Base-by-base conservation (phyloP, 2,888 invertebrate genomes). In the Xanthia icteritia region DNA sequence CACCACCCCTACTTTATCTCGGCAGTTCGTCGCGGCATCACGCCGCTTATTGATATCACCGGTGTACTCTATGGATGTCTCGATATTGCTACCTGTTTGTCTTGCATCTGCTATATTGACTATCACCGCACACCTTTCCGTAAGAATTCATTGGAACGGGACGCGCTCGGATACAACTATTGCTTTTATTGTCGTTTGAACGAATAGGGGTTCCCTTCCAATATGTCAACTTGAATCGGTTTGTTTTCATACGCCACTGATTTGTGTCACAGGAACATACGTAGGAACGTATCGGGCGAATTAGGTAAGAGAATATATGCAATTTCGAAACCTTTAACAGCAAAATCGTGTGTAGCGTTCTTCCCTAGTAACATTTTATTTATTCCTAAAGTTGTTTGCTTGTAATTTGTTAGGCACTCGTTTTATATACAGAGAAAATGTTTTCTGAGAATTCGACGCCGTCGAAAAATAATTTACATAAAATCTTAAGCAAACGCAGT, bases 51-150 rank as follows among this genome's bases (percentile, higher is more conserved):
- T 93, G 93, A 92, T 92, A 93, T 92, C 92, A 86, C 92, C 91
- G 91, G 91, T 92, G 92, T 90, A 88, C 88, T 86, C 91, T 91
- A 92, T 92, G 89, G 91, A 83, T 83, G 83, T 91, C 89, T 90
- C 90, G 91, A 93, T 94, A 95, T 95, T 94, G 93, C 91, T 92
- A 93, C 93, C 93, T 94, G 94, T 94, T 94, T 95, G 92, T 94
- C 92, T 95, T 92, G 89, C 92, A 92, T 90, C 92, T 89, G 86
- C 89, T 90, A 92, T 93, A 93, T 94, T 93, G 93, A 90, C 91
- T 90, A 91, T 91, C 90, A 87, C 90, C 89, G 87, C 89, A 89
- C 91, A 86, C 83, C 85, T 90, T 87, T 89, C 90, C 87, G 90
- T 89, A 90, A 90, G 89, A 87, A 92, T 90, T 92, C 92, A 91